Percentiles rank a stretch among this genome's conserved stretches.
phyloP scores from a whole-genome alignment of 2,888 invertebrate species.

The Cheilosia scutellata region DNA sequence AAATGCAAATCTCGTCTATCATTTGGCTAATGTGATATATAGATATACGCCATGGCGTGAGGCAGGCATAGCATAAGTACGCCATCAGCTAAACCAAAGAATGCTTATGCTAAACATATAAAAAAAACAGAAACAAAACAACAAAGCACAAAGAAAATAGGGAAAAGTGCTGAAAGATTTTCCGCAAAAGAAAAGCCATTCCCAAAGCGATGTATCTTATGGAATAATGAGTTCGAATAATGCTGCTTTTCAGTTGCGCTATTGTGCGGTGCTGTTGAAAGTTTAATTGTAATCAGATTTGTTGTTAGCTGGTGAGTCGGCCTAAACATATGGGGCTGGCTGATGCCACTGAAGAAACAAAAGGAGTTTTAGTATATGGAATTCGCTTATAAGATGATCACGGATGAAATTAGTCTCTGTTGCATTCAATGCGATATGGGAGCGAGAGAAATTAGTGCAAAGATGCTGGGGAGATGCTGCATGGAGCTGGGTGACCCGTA shows the following conservation, averaged over 20 bases:
- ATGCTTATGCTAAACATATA: constrained; percentile 12
- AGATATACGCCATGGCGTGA: constrained; percentile 49
- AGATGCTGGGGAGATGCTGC: constrained; percentile 26
- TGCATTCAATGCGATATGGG: constrained; percentile 41
- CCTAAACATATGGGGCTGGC: no score
- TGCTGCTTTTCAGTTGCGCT: constrained; percentile 49
- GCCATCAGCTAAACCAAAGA: not conserved
- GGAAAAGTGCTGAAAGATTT: constrained; percentile 64
- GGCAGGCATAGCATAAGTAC: constrained; percentile 23
- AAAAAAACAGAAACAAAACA: not conserved
- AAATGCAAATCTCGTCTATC: constrained; percentile 72
- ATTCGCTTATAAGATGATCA: constrained; percentile 59
- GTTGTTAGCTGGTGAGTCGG: constrained; percentile 14
- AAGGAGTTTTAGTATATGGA: constrained; percentile 54
- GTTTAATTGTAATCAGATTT: constrained; percentile 75
- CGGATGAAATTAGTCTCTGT: constrained; percentile 63
- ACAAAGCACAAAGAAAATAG: constrained; percentile 26
- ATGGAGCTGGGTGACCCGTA: constrained; percentile 47
- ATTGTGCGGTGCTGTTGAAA: constrained; percentile 68
- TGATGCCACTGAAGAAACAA: constrained; percentile 33
- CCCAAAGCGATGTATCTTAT: constrained; percentile 59
- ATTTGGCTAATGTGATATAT: constrained; percentile 67
- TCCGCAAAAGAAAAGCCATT: constrained; percentile 65
- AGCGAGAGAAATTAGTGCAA: constrained; percentile 66
- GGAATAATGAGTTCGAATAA: constrained; percentile 71